Conservation (phyloP, 2,797 vertebrate genomes). For the Acrossocheilus wenchowensis region DNA sequence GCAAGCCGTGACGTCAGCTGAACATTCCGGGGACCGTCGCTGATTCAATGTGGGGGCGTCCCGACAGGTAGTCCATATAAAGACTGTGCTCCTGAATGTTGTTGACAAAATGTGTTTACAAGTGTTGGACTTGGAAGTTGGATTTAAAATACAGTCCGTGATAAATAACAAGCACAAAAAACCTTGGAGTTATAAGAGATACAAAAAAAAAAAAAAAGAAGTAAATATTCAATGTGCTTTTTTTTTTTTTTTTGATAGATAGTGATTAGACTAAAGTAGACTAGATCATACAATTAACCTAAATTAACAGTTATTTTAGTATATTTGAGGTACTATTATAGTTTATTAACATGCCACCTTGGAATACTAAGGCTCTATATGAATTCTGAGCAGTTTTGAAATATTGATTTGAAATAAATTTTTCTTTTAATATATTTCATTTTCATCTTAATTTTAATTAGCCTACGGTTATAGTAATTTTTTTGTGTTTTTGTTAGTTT, state of each 20-base stretch:
- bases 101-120: background rate
- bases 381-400: background rate
- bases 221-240: background rate
- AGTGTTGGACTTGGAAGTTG: background rate
- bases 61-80: conserved; percentile 39
- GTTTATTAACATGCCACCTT: background rate
- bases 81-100: background rate
- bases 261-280: background rate
- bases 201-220: background rate
- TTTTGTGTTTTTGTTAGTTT: background rate
- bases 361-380: background rate
- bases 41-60: conserved; percentile 36
- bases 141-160: conserved; percentile 11
- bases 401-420: background rate
- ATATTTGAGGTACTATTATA: background rate
- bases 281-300: background rate
- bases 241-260: background rate
- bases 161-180: background rate
- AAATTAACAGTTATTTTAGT: background rate
- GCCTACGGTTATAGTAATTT: background rate
- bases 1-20: conserved; percentile 73
- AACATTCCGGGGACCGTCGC: conserved; percentile 10
- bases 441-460: background rate
- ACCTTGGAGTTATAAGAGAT: background rate
- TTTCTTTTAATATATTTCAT: background rate